These are phyloP conservation scores for Phalacrocorax carbo DNA, from an alignment of 2,113 vertebrate genomes.

Conservation along the genomic window DNA sequence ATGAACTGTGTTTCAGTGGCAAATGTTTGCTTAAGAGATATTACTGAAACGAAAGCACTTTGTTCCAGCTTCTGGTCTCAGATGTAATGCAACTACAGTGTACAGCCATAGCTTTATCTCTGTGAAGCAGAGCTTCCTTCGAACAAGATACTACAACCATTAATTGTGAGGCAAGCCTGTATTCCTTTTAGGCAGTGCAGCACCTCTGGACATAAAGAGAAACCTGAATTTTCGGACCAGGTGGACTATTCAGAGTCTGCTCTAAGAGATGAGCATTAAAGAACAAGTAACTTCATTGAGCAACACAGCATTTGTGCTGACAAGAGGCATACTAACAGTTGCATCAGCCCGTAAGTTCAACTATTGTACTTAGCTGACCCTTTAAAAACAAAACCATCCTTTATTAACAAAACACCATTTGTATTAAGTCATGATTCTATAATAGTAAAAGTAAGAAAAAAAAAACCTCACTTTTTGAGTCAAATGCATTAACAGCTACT, in stretches of 20 bases:
- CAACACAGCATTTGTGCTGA: neutral
- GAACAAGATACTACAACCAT: neutral
- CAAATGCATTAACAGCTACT: neutral
- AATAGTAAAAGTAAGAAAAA: neutral
- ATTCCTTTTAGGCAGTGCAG: neutral
- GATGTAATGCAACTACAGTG: neutral
- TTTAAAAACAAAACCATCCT: neutral
- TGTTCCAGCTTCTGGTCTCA: neutral
- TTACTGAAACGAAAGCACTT: neutral
- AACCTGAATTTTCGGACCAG: neutral
- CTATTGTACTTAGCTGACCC: neutral
- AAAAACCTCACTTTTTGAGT: neutral
- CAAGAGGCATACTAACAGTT: neutral
- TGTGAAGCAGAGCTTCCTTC: neutral
- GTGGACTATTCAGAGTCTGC: neutral
- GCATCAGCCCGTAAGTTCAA: neutral
- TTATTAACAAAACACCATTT: neutral
- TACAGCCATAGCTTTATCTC: neutral
- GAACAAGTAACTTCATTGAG: neutral
- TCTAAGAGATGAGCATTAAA: neutral
- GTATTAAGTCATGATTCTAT: neutral
- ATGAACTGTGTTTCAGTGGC: neutral
- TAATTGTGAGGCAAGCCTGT: neutral
- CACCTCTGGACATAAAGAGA: neutral
- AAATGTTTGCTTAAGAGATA: neutral